These are phyloP conservation scores for Noctua janthe DNA, from an alignment of 2,888 invertebrate genomes.

Conservation along the genomic window DNA sequence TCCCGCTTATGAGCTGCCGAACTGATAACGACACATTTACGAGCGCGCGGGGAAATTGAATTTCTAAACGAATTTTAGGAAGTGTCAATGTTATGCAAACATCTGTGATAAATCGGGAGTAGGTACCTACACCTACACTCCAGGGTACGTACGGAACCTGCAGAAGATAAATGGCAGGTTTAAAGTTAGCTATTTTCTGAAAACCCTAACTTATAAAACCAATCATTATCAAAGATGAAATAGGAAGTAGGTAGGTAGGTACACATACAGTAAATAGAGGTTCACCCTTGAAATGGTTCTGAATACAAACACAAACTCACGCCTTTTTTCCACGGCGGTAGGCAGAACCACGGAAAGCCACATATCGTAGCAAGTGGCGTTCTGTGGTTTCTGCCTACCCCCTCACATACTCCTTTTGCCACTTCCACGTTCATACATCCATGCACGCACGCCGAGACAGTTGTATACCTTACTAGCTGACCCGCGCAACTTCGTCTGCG, in stretches of 20 bases:
- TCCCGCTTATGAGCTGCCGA: slow-evolving; percentile 75
- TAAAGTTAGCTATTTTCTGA: not conserved
- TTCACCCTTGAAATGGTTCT: not conserved
- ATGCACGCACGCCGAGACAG: not conserved
- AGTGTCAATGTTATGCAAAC: slow-evolving; percentile 57
- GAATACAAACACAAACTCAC: too few relatives aligned
- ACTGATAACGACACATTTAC: slow-evolving; percentile 76
- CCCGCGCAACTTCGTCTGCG: too few relatives aligned
- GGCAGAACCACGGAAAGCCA: not conserved
- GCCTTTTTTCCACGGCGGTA: not conserved
- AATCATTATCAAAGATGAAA: not conserved
- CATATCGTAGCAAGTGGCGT: too few relatives aligned
- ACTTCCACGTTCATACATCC: not conserved
- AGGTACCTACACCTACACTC: not conserved
- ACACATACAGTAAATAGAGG: not conserved
- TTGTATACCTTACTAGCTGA: not conserved
- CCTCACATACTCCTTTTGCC: not conserved
- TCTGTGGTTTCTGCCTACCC: not conserved
- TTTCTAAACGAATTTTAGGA: slow-evolving; percentile 71
- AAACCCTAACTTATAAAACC: not conserved
- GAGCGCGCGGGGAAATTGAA: slow-evolving; percentile 76
- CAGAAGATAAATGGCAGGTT: slow-evolving; percentile 17
- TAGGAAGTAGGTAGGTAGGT: not conserved
- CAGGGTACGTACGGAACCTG: slow-evolving; percentile 4
- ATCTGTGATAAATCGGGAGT: slow-evolving; percentile 52